Evolutionary conservation across 2,113 vertebrate genomes (phyloP).

Genomic region (Rhinoderma darwinii): DNA sequence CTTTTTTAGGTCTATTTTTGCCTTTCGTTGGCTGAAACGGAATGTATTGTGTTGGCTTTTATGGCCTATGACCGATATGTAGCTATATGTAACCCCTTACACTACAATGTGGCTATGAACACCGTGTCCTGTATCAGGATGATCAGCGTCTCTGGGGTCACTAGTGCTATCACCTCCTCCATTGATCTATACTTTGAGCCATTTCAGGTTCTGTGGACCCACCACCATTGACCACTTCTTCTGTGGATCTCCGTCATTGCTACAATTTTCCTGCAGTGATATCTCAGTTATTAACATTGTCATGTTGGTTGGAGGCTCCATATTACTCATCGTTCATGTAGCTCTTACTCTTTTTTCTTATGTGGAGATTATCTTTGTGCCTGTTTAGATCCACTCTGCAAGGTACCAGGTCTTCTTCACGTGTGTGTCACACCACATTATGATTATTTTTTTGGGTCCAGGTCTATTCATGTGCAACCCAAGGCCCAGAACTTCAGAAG

Average conservation of each 20-base stretch:
- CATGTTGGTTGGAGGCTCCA: not conserved
- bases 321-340: conserved; percentile 51
- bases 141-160: not conserved
- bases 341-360: conserved; percentile 64
- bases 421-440: not conserved
- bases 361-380: conserved; percentile 58
- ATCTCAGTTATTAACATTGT: not conserved
- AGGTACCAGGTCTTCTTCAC: conserved; percentile 28
- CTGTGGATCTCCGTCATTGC: conserved; percentile 8
- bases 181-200: not conserved
- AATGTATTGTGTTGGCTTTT: not conserved
- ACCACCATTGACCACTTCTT: conserved; percentile 25
- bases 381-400: not conserved
- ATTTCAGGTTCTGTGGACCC: not conserved
- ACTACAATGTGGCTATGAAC: not conserved
- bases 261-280: conserved; percentile 2
- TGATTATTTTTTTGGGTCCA: conserved; percentile 10
- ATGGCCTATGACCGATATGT: conserved; percentile 34
- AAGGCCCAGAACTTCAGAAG: not conserved
- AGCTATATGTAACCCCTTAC: conserved; percentile 27
- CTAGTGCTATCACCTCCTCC: not conserved
- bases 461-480: not conserved
- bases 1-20: not conserved
- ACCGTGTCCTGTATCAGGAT: not conserved
- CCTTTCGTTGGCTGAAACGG: not conserved